Percentiles rank a stretch among this genome's conserved stretches.
Conservation (phyloP, 2,888 invertebrate genomes). For the Tachystola acroxantha region DNA sequence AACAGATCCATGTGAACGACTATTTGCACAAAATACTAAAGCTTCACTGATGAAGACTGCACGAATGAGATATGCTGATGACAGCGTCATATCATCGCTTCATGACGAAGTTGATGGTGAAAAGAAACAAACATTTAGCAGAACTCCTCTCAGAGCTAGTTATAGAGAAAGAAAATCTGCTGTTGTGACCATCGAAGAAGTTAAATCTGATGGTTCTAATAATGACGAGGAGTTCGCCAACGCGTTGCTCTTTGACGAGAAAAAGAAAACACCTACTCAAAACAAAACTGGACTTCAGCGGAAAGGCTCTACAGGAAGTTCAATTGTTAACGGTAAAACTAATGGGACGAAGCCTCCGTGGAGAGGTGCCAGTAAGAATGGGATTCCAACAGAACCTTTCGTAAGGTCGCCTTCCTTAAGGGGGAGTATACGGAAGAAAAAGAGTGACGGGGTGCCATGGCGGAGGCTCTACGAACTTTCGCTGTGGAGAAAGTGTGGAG, state of each 20-base stretch:
- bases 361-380: conserved; percentile 60
- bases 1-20: conserved; percentile 66
- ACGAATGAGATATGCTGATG: conserved; percentile 78
- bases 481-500: conserved; percentile 72
- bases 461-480: conserved; percentile 76
- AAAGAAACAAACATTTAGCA: conserved; percentile 53
- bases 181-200: conserved; percentile 70
- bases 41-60: conserved; percentile 80
- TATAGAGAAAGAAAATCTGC: conserved; percentile 65
- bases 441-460: conserved; percentile 70
- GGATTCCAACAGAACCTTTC: conserved; percentile 48
- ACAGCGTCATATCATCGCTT: conserved; percentile 46
- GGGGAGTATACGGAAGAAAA: conserved; percentile 63
- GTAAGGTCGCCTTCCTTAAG: conserved; percentile 59
- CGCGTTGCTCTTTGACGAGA: conserved; percentile 56
- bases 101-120: conserved; percentile 69
- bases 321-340: conserved; percentile 44
- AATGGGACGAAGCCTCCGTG: conserved; percentile 67
- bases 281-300: conserved; percentile 45
- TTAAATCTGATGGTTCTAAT: conserved; percentile 61
- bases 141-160: conserved; percentile 58
- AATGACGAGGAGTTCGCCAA: conserved; percentile 58
- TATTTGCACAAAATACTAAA: conserved; percentile 78
- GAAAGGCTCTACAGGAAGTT: conserved; percentile 46
- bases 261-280: conserved; percentile 44